Base-by-base conservation (phyloP, 2,113 vertebrate genomes). In the Trematomus loennbergii region DNA sequence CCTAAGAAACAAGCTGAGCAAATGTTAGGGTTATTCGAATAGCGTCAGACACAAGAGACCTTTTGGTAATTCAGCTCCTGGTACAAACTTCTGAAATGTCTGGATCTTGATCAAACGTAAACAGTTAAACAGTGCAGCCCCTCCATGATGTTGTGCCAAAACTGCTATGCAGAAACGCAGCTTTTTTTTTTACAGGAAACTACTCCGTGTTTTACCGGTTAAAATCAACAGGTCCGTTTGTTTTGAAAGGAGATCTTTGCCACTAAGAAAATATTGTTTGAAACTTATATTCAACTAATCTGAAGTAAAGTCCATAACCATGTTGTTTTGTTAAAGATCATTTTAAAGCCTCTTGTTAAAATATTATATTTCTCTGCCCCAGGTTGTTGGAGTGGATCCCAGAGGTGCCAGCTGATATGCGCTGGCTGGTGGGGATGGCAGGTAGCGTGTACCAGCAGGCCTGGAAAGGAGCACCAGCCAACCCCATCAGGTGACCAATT, bases 301-400 rank as follows among this genome's bases (percentile, higher is more conserved):
- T 33, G 0, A 20, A 16, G 17, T 8, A 11, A 25, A 16, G 29
- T 18, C 49, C 2, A 0, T 68, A 46, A 64, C n/a, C 29, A 22
- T 49, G 18, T 54, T 20, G 1, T 3, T 43, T 1, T 57, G 20
- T 57, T 71, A 11, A 63, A 54, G 6, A 18, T 54, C 50, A 75
- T 9, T 20, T 20, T 16, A 57, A 5, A 22, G 58, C 11, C 9
- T 54, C 17, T 57, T 50, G 29, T 29, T 29, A 29, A 29, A 55
- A 9, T 46, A 25, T 9, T 81, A 12, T 29, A 50, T 16, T 84
- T 9, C 9, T 72, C 5, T 72, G 4, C 9, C 15, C 3, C 79
- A 97, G 97, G 90, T 85, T 97, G 75, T 90, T 97, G 40, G 96
- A 97, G 83, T 97, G 96, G 97, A 96, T 97, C 85, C 97, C 97